Evolutionary conservation across 2,888 invertebrate species (phyloP).

Genomic region (Ephialtes manifestator): DNA sequence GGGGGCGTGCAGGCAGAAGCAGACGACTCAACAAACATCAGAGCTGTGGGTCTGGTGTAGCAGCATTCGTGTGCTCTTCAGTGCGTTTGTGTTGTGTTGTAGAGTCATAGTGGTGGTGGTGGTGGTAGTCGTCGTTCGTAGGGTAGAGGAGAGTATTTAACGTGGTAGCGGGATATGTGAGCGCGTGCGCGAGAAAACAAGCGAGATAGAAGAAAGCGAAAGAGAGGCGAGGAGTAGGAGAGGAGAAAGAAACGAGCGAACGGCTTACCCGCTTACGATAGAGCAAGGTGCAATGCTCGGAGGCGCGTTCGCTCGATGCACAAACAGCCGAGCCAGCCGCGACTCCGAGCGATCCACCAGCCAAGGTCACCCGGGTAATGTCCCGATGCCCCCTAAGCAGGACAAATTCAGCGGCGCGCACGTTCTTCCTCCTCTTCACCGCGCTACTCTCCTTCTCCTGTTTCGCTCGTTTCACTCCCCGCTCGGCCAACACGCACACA

Average conservation of each 20-base stretch:
- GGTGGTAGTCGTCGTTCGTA: background rate
- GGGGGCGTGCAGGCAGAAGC: constrained; percentile 55
- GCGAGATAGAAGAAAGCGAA: constrained; percentile 46
- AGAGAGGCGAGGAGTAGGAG: constrained; percentile 47
- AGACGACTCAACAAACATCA: constrained; percentile 68
- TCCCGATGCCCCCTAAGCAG: constrained; percentile 86
- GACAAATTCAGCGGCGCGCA: constrained; percentile 80
- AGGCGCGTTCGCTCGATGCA: constrained; percentile 78
- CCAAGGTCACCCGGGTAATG: constrained; percentile 86
- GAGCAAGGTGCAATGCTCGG: constrained; percentile 84
- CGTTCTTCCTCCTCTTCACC: constrained; percentile 47
- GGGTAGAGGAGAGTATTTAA: constrained; percentile 27
- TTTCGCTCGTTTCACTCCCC: background rate
- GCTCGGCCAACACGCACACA: background rate
- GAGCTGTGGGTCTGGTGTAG: constrained; percentile 37
- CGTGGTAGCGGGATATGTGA: constrained; percentile 20
- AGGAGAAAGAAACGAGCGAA: constrained; percentile 68
- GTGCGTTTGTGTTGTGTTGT: background rate
- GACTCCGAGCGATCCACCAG: constrained; percentile 75
- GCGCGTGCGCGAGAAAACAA: constrained; percentile 34
- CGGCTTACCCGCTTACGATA: constrained; percentile 77
- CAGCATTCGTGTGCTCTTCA: constrained; percentile 39
- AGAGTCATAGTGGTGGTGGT: background rate
- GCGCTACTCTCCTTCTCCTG: constrained; percentile 31
- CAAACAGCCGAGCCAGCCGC: constrained; percentile 80